Conservation (phyloP, 2,797 vertebrate genomes). For the Delichon dasypus region DNA sequence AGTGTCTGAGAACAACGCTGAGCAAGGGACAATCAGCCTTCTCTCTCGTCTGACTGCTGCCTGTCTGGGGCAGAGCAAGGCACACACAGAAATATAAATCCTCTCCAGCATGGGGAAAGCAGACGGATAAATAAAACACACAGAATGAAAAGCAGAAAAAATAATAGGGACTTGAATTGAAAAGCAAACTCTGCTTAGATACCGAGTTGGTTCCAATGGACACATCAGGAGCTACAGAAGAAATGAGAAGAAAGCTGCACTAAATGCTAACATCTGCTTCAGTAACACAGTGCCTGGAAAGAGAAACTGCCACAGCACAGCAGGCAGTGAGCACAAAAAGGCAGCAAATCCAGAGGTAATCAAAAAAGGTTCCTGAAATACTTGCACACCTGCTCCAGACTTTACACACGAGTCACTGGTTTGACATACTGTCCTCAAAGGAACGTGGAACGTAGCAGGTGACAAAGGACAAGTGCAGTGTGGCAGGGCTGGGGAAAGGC, state of each 20-base stretch:
- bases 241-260: not conserved
- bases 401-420: not conserved
- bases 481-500: not conserved
- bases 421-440: not conserved
- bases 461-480: not conserved
- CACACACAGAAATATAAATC: not conserved
- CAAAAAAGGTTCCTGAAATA: not conserved
- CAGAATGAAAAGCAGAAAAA: not conserved
- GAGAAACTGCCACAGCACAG: not conserved
- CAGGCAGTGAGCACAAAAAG: not conserved
- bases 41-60: not conserved
- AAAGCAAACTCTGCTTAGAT: not conserved
- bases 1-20: accelerated
- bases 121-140: not conserved
- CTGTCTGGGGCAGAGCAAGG: not conserved
- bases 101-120: not conserved
- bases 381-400: not conserved
- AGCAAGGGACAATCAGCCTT: not conserved
- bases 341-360: not conserved
- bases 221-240: not conserved
- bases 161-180: not conserved
- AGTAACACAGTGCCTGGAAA: not conserved
- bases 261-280: not conserved
- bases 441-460: not conserved
- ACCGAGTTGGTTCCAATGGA: not conserved